Evolutionary conservation across 2,888 invertebrate genomes (phyloP).

Genomic region (Apodemia mormo): DNA sequence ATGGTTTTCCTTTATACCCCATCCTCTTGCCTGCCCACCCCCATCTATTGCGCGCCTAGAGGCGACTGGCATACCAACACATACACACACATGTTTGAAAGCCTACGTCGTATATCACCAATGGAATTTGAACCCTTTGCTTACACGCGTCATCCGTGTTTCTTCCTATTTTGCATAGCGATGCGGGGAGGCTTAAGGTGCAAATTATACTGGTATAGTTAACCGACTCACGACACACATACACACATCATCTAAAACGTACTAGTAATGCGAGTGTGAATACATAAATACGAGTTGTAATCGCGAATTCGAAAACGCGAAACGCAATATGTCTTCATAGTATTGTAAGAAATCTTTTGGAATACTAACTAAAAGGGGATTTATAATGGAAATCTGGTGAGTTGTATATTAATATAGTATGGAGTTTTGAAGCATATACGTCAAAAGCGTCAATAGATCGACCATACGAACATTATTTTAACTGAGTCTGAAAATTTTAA

Average conservation of each 20-base stretch:
- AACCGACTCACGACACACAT: slow-evolving; percentile 52
- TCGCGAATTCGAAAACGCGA: slow-evolving; percentile 80
- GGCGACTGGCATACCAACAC: slow-evolving; percentile 80
- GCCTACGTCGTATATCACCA: slow-evolving; percentile 75
- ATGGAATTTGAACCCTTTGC: slow-evolving; percentile 59
- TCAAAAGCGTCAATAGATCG: too few species aligned
- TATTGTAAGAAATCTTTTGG: slow-evolving; percentile 27
- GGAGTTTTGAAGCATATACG: too few species aligned
- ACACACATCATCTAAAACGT: slow-evolving; percentile 72
- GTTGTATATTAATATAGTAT: too few species aligned
- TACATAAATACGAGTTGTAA: slow-evolving; percentile 79
- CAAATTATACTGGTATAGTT: slow-evolving; percentile 64
- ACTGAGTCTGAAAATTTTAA: too few species aligned
- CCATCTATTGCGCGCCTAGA: slow-evolving; percentile 78
- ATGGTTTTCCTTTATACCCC: slow-evolving; percentile 83
- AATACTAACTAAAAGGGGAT: slow-evolving; percentile 18
- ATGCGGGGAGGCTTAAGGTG: slow-evolving; percentile 49
- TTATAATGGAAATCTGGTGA: too few species aligned
- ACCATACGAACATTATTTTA: too few species aligned
- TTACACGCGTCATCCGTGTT: slow-evolving; percentile 67
- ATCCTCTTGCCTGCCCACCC: slow-evolving; percentile 76
- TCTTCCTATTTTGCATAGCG: slow-evolving; percentile 58
- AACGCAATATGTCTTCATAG: slow-evolving; percentile 80
- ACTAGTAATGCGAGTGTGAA: slow-evolving; percentile 79
- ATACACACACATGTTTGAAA: slow-evolving; percentile 65